Percentiles rank a stretch among this genome's conserved stretches.
These are phyloP conservation scores for Diglossa cyanea DNA, from an alignment of 2,797 vertebrate genomes.

Conservation along the genomic window DNA sequence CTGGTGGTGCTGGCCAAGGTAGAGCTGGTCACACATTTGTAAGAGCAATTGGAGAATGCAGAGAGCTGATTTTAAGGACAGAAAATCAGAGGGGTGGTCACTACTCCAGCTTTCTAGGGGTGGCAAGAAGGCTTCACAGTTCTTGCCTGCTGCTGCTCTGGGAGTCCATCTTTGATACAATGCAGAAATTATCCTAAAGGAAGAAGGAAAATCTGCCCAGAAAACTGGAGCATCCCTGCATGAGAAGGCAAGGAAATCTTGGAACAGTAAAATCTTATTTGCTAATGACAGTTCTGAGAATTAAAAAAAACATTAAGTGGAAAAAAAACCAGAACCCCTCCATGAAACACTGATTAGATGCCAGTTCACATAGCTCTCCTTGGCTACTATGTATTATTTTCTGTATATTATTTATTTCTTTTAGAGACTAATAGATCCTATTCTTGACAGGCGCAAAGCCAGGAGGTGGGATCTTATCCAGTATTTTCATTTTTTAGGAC, in stretches of 20 bases:
- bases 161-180: background rate
- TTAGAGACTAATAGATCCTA: slow-evolving; percentile 73
- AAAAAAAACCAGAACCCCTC: background rate
- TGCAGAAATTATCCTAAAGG: background rate
- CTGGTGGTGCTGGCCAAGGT: background rate
- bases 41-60: background rate
- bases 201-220: background rate
- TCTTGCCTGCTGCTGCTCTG: background rate
- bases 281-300: slow-evolving; percentile 68
- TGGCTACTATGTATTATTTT: slow-evolving; percentile 73
- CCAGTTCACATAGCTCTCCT: slow-evolving; percentile 75
- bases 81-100: background rate
- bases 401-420: slow-evolving; percentile 55
- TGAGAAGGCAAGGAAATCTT: slow-evolving; percentile 5
- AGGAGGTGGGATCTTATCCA: slow-evolving; percentile 72
- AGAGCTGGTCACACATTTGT: background rate
- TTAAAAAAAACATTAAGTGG: background rate
- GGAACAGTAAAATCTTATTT: slow-evolving; percentile 56
- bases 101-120: background rate
- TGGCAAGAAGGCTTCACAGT: background rate
- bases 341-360: slow-evolving; percentile 70
- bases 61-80: background rate
- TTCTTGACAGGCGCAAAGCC: slow-evolving; percentile 73
- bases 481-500: slow-evolving; percentile 75
- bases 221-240: background rate